Percentiles rank a stretch among this genome's conserved stretches.
These are phyloP conservation scores for Drosophila demipolita DNA, from an alignment of 2,888 invertebrate species.

Conservation along the genomic window DNA sequence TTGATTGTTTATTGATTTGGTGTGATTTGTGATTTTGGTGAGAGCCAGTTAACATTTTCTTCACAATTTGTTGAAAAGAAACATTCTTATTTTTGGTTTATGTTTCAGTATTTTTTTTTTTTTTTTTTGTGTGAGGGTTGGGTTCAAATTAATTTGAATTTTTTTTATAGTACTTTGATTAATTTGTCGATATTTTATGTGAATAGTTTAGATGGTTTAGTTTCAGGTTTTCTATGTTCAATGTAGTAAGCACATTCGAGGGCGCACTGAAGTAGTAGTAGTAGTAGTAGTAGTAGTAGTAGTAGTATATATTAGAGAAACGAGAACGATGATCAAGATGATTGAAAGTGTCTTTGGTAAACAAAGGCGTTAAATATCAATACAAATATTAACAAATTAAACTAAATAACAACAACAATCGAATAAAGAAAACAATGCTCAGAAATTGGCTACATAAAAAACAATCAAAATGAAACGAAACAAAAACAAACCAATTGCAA, in stretches of 20 bases:
- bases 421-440: conserved; percentile 19
- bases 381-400: conserved; percentile 10
- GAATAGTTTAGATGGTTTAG: conserved; percentile 62
- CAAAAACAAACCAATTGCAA: neutral
- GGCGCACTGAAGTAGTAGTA: conserved; percentile 36
- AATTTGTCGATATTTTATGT: conserved; percentile 26
- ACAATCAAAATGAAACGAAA: neutral
- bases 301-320: conserved; percentile 11
- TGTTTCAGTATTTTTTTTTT: conserved; percentile 5
- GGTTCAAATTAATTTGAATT: conserved; percentile 47
- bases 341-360: conserved; percentile 43
- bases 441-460: conserved; percentile 45
- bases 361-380: conserved; percentile 34
- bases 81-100: conserved; percentile 1
- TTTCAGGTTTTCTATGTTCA: conserved; percentile 33
- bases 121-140: conserved; percentile 31
- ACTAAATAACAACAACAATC: conserved; percentile 8
- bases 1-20: conserved; percentile 46
- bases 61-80: conserved; percentile 39
- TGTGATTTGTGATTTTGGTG: conserved; percentile 43
- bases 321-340: conserved; percentile 39
- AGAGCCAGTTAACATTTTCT: conserved; percentile 34
- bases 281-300: conserved; percentile 4
- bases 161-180: conserved; percentile 27
- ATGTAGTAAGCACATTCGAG: conserved; percentile 57